Evolutionary conservation across 2,113 vertebrate species (phyloP).

Genomic region (Pomatorhinus ruficollis): DNA sequence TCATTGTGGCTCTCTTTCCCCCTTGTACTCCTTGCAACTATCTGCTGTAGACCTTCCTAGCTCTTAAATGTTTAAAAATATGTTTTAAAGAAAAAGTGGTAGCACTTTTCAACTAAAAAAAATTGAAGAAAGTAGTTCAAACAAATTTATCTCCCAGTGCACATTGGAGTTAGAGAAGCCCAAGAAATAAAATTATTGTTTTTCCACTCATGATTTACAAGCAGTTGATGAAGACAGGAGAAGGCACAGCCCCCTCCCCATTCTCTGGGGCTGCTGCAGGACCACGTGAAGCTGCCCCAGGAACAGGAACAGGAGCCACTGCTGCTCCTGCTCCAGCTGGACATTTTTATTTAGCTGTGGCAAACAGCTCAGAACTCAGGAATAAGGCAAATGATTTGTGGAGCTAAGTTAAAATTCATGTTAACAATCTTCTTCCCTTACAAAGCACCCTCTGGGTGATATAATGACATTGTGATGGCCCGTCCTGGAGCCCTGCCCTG

Average conservation of each 20-base stretch:
- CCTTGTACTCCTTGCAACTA: neutral
- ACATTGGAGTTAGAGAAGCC: neutral
- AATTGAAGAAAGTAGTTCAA: neutral
- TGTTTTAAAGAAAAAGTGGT: neutral
- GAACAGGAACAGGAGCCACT: neutral
- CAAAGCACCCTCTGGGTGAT: accelerated
- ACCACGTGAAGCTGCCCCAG: accelerated
- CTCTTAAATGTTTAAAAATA: neutral
- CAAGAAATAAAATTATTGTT: neutral
- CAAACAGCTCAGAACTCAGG: neutral
- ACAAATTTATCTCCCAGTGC: neutral
- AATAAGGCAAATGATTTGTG: neutral
- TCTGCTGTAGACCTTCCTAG: neutral
- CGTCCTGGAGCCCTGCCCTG: neutral
- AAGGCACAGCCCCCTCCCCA: neutral
- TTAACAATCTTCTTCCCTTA: neutral
- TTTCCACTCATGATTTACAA: neutral
- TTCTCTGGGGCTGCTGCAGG: neutral
- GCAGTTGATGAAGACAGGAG: neutral
- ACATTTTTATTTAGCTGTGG: neutral
- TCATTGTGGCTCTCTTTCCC: neutral
- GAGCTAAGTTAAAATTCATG: neutral
- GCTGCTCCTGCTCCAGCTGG: accelerated
- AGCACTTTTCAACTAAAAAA: neutral
- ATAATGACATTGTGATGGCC: neutral